Conservation (phyloP, 2,888 invertebrate species). For the Epistrophella euchroma region DNA sequence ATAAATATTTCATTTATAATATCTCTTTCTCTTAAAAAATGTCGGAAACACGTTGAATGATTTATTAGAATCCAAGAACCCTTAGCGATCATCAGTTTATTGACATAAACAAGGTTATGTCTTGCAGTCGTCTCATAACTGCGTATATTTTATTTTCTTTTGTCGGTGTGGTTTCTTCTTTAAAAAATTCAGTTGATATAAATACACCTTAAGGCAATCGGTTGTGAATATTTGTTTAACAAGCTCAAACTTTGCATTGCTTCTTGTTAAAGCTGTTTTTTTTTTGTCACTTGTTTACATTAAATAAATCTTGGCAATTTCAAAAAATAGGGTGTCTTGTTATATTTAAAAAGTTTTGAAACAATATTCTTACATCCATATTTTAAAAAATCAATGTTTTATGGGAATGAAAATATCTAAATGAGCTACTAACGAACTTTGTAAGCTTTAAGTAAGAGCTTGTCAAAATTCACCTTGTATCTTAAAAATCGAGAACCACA, state of each 20-base stretch:
- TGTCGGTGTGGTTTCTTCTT: background rate
- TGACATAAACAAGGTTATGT: background rate
- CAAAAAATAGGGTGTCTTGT: background rate
- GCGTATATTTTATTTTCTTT: slow-evolving; percentile 2
- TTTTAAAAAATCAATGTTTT: too few relatives aligned
- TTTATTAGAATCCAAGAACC: background rate
- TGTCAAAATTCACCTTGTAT: too few relatives aligned
- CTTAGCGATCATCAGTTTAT: slow-evolving; percentile 3
- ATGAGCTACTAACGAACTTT: too few relatives aligned
- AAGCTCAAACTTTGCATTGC: slow-evolving; percentile 24
- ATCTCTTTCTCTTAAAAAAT: background rate
- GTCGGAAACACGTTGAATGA: background rate
- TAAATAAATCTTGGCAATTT: background rate
- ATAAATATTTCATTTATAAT: too few relatives aligned
- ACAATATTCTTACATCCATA: too few relatives aligned
- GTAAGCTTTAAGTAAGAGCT: too few relatives aligned
- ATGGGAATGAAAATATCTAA: too few relatives aligned
- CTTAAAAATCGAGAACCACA: too few relatives aligned
- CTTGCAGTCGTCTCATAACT: background rate
- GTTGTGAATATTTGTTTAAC: slow-evolving; percentile 16
- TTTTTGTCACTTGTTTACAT: background rate
- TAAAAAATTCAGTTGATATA: slow-evolving; percentile 16
- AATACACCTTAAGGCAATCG: slow-evolving; percentile 13
- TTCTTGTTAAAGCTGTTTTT: slow-evolving; percentile 17
- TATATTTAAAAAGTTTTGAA: background rate